Conservation (phyloP, 2,888 invertebrate species). For the Meghimatium bilineatum region DNA sequence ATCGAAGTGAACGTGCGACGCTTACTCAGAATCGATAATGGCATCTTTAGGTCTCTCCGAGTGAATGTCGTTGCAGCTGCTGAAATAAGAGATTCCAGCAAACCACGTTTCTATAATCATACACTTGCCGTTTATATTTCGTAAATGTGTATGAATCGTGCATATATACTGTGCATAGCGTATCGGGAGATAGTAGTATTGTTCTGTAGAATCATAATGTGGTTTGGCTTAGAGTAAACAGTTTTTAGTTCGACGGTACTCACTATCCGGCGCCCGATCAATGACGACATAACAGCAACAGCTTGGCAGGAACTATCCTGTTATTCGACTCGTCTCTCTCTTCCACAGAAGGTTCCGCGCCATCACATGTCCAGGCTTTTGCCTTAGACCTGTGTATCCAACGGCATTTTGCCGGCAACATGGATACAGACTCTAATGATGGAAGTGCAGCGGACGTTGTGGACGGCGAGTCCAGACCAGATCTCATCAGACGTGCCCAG, state of each 20-base stretch:
- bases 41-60: background rate
- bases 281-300: slow-evolving; percentile 47
- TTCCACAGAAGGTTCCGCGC: slow-evolving; percentile 44
- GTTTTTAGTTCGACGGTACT: background rate
- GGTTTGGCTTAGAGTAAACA: slow-evolving; percentile 17
- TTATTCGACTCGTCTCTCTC: slow-evolving; percentile 22
- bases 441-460: slow-evolving; percentile 68
- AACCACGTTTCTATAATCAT: no score
- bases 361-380: slow-evolving; percentile 48
- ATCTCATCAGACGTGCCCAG: slow-evolving; percentile 74
- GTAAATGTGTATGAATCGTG: background rate
- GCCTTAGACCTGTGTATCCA: slow-evolving; percentile 31
- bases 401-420: slow-evolving; percentile 52
- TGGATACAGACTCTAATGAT: slow-evolving; percentile 74
- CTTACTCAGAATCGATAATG: slow-evolving; percentile 20
- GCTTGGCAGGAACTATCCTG: slow-evolving; percentile 46
- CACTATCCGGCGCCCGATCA: slow-evolving; percentile 41
- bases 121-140: background rate
- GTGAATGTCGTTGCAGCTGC: background rate
- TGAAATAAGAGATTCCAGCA: background rate
- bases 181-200: background rate
- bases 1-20: background rate
- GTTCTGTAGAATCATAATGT: background rate
- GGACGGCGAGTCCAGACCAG: slow-evolving; percentile 75
- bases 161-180: background rate